Percentiles rank a stretch among this genome's conserved stretches.
Evolutionary conservation across 2,888 invertebrate species (phyloP).

Genomic region (Calliphora vomitoria): DNA sequence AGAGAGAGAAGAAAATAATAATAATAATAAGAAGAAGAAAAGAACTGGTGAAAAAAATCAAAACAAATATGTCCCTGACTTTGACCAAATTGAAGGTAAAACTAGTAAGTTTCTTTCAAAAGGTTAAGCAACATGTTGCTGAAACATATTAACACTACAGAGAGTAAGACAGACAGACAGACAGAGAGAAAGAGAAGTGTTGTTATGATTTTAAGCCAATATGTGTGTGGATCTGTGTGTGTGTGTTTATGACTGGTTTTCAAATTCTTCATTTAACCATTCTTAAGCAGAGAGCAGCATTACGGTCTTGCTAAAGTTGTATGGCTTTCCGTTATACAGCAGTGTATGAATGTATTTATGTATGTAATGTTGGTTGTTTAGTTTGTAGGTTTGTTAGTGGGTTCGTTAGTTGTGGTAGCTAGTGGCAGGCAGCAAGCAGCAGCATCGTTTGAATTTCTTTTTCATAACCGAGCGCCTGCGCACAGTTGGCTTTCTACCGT

Average conservation of each 20-base stretch:
- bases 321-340: constrained; percentile 71
- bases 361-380: constrained; percentile 24
- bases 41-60: constrained; percentile 55
- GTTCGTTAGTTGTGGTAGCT: constrained; percentile 39
- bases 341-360: constrained; percentile 20
- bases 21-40: constrained; percentile 14
- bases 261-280: constrained; percentile 63
- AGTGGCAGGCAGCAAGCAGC: constrained; percentile 53
- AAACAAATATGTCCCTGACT: constrained; percentile 80
- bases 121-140: constrained; percentile 75
- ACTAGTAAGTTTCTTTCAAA: constrained; percentile 32
- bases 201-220: neutral
- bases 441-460: constrained; percentile 82
- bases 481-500: constrained; percentile 85
- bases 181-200: constrained; percentile 18
- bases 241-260: constrained; percentile 59
- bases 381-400: constrained; percentile 38
- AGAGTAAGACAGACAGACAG: neutral
- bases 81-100: constrained; percentile 79
- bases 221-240: constrained; percentile 11
- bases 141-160: constrained; percentile 71
- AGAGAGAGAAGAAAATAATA: constrained; percentile 26
- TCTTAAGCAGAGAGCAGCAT: constrained; percentile 69
- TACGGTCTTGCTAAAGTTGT: constrained; percentile 72
- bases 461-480: constrained; percentile 84